phyloP scores from a whole-genome alignment of 2,113 vertebrate genomes.

The Nyctereutes procyonoides region DNA sequence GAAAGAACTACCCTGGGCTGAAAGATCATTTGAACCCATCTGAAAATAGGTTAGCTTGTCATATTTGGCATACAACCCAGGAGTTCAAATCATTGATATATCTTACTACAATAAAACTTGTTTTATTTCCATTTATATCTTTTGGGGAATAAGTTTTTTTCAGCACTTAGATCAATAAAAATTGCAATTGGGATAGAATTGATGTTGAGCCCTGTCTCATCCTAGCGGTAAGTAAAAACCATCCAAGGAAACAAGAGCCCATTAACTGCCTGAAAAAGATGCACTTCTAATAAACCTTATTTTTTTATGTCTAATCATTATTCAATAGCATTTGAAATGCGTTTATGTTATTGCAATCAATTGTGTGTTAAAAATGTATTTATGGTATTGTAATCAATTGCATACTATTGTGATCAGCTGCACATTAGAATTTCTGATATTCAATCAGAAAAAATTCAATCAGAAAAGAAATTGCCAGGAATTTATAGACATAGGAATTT shows the following conservation, averaged over 20 bases:
- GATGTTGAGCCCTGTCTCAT: not conserved
- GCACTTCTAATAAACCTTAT: conserved; percentile 48
- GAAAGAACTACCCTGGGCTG: not conserved
- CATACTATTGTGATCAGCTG: not conserved
- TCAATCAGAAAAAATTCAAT: conserved; percentile 47
- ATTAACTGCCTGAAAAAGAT: not conserved
- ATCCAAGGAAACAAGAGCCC: not conserved
- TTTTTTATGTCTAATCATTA: conserved; percentile 45
- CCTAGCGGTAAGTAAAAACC: not conserved
- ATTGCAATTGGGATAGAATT: not conserved
- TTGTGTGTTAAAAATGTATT: not conserved
- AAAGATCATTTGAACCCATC: not conserved
- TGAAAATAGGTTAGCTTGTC: not conserved
- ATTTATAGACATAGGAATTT: not conserved
- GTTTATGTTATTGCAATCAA: conserved; percentile 55
- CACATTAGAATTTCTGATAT: not conserved
- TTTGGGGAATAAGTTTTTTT: conserved; percentile 43
- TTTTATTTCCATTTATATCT: conserved; percentile 23
- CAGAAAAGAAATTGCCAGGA: conserved; percentile 21
- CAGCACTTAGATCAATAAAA: conserved; percentile 7
- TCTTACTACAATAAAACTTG: not conserved
- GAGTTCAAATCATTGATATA: not conserved
- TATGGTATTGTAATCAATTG: conserved; percentile 14
- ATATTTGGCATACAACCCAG: not conserved
- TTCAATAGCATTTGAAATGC: conserved; percentile 47